phyloP scores from a whole-genome alignment of 2,888 invertebrate species.

The Drosophila dives region DNA sequence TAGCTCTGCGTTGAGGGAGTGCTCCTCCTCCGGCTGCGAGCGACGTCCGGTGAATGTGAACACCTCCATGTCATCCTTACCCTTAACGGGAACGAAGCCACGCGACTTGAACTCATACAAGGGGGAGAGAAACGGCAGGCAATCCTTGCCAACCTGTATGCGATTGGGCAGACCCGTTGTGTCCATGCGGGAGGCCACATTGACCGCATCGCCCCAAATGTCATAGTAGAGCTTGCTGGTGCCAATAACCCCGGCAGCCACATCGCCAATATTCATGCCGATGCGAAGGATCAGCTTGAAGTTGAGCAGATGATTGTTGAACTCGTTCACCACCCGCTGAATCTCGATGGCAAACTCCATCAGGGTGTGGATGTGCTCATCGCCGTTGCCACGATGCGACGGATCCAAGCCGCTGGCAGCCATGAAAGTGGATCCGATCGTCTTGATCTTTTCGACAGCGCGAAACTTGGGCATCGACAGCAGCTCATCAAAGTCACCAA shows the following conservation, averaged over 20 bases:
- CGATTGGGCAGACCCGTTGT: constrained; percentile 95
- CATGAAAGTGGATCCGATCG: constrained; percentile 98
- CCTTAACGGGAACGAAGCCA: constrained; percentile 97
- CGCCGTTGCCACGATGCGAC: constrained; percentile 88
- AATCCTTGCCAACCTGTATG: constrained; percentile 93
- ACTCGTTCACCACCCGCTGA: constrained; percentile 94
- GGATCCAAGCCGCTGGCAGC: constrained; percentile 98
- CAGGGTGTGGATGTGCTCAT: constrained; percentile 92
- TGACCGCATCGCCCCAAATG: constrained; percentile 99
- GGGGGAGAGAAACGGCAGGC: constrained; percentile 89
- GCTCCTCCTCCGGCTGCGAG: constrained; percentile 33
- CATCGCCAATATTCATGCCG: constrained; percentile 97
- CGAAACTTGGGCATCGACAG: constrained; percentile 92
- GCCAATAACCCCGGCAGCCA: constrained; percentile 98
- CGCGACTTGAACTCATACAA: constrained; percentile 95
- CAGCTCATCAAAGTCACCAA: constrained; percentile 97
- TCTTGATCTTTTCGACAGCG: constrained; percentile 98
- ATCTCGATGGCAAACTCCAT: constrained; percentile 97
- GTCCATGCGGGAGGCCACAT: constrained; percentile 98
- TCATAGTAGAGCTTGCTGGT: constrained; percentile 98
- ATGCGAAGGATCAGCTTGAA: constrained; percentile 94
- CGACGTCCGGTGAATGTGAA: constrained; percentile 87
- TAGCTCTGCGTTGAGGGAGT: not conserved
- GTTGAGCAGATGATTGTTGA: constrained; percentile 95
- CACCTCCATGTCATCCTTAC: constrained; percentile 97